Evolutionary conservation across 1,140 invertebrate genomes (phyloP).

Genomic region (Triops longicaudatus): DNA sequence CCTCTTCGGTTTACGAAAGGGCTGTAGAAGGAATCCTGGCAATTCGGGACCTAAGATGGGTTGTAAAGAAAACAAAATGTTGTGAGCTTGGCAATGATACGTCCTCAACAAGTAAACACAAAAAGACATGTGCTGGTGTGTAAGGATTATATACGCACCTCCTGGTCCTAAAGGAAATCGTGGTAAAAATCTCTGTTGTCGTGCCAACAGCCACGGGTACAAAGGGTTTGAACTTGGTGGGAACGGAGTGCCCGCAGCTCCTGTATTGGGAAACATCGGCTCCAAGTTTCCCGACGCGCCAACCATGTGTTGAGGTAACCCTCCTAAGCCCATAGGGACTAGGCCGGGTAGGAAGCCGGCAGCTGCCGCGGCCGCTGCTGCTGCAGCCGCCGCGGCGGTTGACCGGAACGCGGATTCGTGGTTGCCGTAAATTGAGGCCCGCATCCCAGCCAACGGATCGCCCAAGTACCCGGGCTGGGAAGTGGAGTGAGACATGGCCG

Average conservation of each 20-base stretch:
- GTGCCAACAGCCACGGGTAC: slow-evolving; percentile 72
- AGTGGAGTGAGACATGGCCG: background rate
- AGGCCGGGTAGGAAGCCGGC: slow-evolving; percentile 25
- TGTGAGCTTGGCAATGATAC: too few species aligned
- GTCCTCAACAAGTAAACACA: too few species aligned
- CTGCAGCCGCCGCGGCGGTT: slow-evolving; percentile 22
- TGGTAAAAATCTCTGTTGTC: slow-evolving; percentile 58
- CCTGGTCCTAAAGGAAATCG: slow-evolving; percentile 58
- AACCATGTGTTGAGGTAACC: background rate
- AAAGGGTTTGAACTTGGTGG: slow-evolving; percentile 37
- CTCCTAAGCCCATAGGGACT: background rate
- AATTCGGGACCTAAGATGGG: slow-evolving; percentile 66
- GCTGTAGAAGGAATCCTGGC: slow-evolving; percentile 82
- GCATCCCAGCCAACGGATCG: background rate
- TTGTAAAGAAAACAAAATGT: background rate
- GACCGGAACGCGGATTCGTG: slow-evolving; percentile 23
- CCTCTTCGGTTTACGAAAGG: slow-evolving; percentile 95
- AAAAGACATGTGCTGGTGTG: background rate
- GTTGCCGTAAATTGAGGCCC: slow-evolving; percentile 22
- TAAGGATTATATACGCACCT: slow-evolving; percentile 52
- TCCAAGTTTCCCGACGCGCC: background rate
- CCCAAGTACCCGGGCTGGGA: background rate
- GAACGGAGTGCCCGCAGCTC: slow-evolving; percentile 25
- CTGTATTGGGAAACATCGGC: background rate
- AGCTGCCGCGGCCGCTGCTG: slow-evolving; percentile 23